These are phyloP conservation scores for Sminthurinus signatus DNA, from an alignment of 1,140 invertebrate species.

Conservation along the genomic window DNA sequence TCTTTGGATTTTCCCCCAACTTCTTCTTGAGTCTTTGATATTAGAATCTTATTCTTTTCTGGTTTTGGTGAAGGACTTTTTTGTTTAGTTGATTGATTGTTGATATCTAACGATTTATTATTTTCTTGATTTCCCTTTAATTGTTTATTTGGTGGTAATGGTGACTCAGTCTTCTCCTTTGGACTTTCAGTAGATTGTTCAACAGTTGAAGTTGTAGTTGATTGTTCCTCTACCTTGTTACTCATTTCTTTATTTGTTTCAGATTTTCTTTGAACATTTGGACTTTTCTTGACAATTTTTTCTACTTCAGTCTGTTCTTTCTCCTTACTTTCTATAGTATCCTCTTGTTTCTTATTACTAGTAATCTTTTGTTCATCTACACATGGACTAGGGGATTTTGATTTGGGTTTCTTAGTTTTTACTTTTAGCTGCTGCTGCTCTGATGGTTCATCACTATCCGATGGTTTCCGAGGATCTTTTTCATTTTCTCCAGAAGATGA, in stretches of 20 bases:
- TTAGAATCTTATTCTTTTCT: neutral
- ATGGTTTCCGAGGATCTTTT: too few relatives aligned
- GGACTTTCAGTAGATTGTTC: neutral
- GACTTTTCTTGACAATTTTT: neutral
- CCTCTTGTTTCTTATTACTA: neutral
- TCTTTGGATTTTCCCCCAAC: too few relatives aligned
- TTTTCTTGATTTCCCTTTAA: neutral
- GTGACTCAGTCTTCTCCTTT: neutral
- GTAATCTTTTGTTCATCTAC: neutral
- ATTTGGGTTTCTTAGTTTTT: conserved; percentile 19
- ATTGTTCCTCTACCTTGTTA: neutral
- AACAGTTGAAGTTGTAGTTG: too few relatives aligned
- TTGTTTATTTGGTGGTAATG: neutral
- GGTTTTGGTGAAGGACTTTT: neutral
- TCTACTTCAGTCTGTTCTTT: conserved; percentile 8
- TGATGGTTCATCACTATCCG: too few relatives aligned
- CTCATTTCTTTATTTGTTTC: neutral
- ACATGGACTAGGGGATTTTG: conserved; percentile 17
- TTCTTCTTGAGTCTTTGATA: neutral
- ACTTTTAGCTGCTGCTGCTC: conserved; percentile 14
- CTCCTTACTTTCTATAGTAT: neutral
- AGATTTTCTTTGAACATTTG: neutral
- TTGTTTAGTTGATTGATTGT: neutral
- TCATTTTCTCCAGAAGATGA: neutral
- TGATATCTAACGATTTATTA: neutral